phyloP scores from a whole-genome alignment of 2,113 vertebrate species.

The Chrysemys picta region DNA sequence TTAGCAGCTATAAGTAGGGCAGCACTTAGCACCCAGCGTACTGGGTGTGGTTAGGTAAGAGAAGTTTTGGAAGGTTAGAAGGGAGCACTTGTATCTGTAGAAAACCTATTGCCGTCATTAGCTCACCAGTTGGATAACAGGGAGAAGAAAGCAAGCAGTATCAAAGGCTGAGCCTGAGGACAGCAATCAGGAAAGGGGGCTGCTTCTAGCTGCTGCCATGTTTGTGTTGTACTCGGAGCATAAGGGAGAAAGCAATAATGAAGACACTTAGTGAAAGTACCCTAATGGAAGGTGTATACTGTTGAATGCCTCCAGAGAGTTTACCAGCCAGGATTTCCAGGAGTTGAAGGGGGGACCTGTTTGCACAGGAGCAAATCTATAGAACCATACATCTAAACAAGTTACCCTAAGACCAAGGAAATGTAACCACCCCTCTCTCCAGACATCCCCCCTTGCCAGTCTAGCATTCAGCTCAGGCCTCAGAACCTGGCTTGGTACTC shows the following conservation, averaged over 20 bases:
- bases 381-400: slow-evolving; percentile 12
- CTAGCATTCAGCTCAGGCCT: neutral
- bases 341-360: neutral
- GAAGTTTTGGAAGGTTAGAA: neutral
- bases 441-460: neutral
- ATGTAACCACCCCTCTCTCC: neutral
- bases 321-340: neutral
- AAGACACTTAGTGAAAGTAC: neutral
- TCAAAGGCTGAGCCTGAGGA: neutral
- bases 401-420: neutral
- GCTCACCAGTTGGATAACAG: neutral
- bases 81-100: neutral
- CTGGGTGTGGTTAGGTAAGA: neutral
- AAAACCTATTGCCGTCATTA: neutral
- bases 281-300: neutral
- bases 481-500: neutral
- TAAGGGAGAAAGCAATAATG: neutral
- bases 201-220: neutral
- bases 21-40: neutral
- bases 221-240: neutral
- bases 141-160: neutral
- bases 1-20: neutral
- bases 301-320: neutral
- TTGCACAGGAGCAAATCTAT: neutral
- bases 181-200: neutral